Evolutionary conservation across 2,113 vertebrate species (phyloP).

Genomic region (Catharus fuscescens): DNA sequence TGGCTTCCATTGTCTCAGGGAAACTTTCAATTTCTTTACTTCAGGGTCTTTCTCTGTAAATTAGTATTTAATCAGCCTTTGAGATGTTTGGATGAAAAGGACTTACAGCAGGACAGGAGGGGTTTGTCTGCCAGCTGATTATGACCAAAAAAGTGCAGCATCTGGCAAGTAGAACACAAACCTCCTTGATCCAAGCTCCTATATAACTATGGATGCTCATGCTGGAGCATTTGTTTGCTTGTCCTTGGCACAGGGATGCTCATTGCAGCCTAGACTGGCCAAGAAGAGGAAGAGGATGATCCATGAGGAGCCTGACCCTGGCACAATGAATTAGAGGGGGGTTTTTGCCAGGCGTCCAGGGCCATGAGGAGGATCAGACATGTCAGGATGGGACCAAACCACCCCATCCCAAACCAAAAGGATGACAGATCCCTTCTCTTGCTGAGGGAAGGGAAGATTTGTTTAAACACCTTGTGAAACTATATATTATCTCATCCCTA

Average conservation of each 20-base stretch:
- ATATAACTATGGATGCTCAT: not conserved
- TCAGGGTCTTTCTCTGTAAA: not conserved
- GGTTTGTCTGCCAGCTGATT: not conserved
- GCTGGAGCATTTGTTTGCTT: not conserved
- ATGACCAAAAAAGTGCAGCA: not conserved
- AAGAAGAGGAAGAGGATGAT: not conserved
- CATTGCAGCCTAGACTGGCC: not conserved
- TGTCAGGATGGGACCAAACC: not conserved
- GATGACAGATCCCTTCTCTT: not conserved
- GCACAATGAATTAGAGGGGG: not conserved
- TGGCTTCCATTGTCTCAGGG: not conserved
- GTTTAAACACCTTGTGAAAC: not conserved
- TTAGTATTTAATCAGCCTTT: not conserved
- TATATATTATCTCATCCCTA: not conserved
- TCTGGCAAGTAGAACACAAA: not conserved
- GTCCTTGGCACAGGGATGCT: not conserved
- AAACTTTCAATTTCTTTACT: not conserved
- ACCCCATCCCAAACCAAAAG: not conserved
- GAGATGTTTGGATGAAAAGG: not conserved
- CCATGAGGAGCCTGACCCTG: not conserved
- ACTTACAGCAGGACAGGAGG: not conserved
- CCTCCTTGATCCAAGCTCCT: not conserved
- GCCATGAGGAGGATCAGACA: not conserved
- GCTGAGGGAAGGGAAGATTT: not conserved
- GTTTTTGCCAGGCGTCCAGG: not conserved